Percentiles rank a stretch among this genome's conserved stretches.
These are phyloP conservation scores for Pampus argenteus DNA, from an alignment of 2,797 vertebrate genomes.

Conservation along the genomic window DNA sequence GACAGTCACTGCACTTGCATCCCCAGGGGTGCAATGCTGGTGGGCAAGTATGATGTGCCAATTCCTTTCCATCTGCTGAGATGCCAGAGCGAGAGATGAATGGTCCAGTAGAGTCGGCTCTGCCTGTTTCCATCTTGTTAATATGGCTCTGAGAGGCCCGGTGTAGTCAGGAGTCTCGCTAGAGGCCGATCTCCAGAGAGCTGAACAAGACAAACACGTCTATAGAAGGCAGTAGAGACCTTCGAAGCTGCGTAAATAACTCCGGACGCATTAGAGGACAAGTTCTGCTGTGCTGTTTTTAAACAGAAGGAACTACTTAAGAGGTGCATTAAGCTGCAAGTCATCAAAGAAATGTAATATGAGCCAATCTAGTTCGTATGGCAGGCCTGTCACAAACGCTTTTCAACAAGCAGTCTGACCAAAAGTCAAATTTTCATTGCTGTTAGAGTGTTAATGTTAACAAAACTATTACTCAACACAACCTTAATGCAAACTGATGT, in stretches of 20 bases:
- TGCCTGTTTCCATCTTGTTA: constrained; percentile 78
- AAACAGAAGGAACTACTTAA: constrained; percentile 19
- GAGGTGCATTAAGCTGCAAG: constrained; percentile 10
- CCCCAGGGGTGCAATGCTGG: constrained; percentile 62
- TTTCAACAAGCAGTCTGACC: background rate
- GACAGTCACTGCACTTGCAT: constrained; percentile 49
- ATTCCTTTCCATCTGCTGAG: constrained; percentile 68
- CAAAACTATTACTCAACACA: background rate
- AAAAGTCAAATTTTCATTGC: background rate
- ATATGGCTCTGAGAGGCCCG: constrained; percentile 62
- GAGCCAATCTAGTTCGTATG: constrained; percentile 10
- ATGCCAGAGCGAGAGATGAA: constrained; percentile 63
- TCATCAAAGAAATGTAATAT: constrained; percentile 14
- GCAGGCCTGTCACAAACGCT: background rate
- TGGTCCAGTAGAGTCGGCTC: constrained; percentile 50
- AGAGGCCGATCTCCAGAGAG: constrained; percentile 61
- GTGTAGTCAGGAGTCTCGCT: constrained; percentile 58
- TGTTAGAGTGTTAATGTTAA: background rate
- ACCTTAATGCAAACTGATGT: constrained; percentile 5
- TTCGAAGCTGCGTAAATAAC: constrained; percentile 66
- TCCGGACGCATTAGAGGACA: constrained; percentile 41
- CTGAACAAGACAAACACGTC: constrained; percentile 72
- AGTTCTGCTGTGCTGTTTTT: constrained; percentile 34
- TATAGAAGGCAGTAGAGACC: constrained; percentile 62
- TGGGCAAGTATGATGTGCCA: constrained; percentile 65